Conservation (phyloP, 2,888 invertebrate genomes). For the Atethmia centrago region DNA sequence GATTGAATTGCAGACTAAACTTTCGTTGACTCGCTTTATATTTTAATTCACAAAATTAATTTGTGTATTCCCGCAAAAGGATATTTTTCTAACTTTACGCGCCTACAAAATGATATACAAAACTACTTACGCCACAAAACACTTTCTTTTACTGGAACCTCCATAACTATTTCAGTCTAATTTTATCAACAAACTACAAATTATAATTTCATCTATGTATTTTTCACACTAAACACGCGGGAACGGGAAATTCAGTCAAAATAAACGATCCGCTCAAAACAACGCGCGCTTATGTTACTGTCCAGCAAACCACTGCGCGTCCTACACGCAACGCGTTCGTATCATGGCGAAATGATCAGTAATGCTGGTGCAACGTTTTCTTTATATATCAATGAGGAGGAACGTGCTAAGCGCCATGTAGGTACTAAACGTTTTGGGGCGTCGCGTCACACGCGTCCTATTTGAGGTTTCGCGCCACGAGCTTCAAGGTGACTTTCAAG, state of each 20-base stretch:
- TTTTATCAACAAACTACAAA: neutral
- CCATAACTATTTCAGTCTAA: slow-evolving; percentile 75
- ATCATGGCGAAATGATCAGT: slow-evolving; percentile 59
- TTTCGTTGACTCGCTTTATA: neutral
- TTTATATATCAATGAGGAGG: slow-evolving; percentile 31
- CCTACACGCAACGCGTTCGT: slow-evolving; percentile 45
- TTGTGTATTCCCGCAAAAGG: neutral
- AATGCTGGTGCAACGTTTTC: slow-evolving; percentile 59
- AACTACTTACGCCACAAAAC: slow-evolving; percentile 90
- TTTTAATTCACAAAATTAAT: neutral
- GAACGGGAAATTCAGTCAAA: slow-evolving; percentile 5
- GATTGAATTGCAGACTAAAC: neutral
- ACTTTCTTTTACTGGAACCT: slow-evolving; percentile 90
- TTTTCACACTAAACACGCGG: slow-evolving; percentile 20
- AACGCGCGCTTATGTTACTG: slow-evolving; percentile 41
- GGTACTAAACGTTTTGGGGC: slow-evolving; percentile 59
- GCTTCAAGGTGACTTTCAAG: slow-evolving; percentile 86
- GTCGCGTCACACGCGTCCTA: too few species aligned
- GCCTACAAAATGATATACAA: neutral
- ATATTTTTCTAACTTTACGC: neutral
- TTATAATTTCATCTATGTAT: neutral
- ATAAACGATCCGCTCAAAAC: slow-evolving; percentile 18
- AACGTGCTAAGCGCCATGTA: slow-evolving; percentile 73
- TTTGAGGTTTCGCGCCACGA: too few species aligned
- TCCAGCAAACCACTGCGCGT: slow-evolving; percentile 36